Percentiles rank a stretch among this genome's conserved stretches.
These are phyloP conservation scores for Trissolcus brochymenae DNA, from an alignment of 2,888 invertebrate species.

Conservation along the genomic window DNA sequence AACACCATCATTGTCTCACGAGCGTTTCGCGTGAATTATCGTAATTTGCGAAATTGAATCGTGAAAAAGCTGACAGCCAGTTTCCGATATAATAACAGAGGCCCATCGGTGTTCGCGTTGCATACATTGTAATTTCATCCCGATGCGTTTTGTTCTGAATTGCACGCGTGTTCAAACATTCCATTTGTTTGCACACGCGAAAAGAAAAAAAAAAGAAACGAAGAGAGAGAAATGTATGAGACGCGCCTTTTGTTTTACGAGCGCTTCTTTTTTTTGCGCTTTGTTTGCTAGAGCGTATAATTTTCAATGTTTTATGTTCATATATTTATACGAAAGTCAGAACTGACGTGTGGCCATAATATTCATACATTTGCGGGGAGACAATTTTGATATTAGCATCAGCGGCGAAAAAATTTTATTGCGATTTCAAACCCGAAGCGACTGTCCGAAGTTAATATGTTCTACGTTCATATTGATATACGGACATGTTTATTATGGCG, in stretches of 20 bases:
- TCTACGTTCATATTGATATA: constrained; percentile 1
- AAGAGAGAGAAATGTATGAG: too few species aligned
- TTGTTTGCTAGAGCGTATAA: too few species aligned
- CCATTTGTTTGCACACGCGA: constrained; percentile 6
- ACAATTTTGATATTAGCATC: too few species aligned
- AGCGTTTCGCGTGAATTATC: constrained; percentile 45
- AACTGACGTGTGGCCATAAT: too few species aligned
- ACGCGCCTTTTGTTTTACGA: too few species aligned
- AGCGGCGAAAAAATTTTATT: too few species aligned
- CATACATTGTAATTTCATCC: constrained; percentile 37
- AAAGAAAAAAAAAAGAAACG: too few species aligned
- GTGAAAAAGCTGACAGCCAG: constrained; percentile 52
- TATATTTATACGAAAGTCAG: too few species aligned
- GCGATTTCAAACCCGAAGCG: too few species aligned
- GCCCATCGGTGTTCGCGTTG: constrained; percentile 13
- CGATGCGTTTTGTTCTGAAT: constrained; percentile 4
- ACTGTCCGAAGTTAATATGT: background rate
- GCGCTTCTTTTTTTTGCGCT: too few species aligned
- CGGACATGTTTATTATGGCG: background rate
- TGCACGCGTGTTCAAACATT: constrained; percentile 24
- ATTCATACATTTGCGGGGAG: too few species aligned
- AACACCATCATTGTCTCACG: constrained; percentile 42
- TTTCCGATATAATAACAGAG: constrained; percentile 48
- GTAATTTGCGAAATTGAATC: constrained; percentile 50
- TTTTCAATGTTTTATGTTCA: too few species aligned